Evolutionary conservation across 1,140 invertebrate species (phyloP).

Genomic region (Scaptodrosophila lebanonensis): DNA sequence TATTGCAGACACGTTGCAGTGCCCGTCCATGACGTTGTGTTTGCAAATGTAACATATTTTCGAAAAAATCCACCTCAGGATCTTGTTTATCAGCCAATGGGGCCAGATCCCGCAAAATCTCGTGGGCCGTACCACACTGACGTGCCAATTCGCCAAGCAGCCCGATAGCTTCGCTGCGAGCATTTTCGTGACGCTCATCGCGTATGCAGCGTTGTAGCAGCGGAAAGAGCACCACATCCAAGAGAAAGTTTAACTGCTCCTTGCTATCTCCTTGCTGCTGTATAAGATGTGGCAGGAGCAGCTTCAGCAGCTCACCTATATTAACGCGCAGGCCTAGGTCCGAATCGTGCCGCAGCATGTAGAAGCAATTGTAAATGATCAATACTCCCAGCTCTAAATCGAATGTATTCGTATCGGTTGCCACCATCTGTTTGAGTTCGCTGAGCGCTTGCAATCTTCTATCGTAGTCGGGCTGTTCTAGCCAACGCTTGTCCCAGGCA

Average conservation of each 20-base stretch:
- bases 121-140: constrained; percentile 84
- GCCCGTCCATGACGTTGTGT: constrained; percentile 89
- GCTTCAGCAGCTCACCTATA: constrained; percentile 81
- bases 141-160: constrained; percentile 86
- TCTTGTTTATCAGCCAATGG: constrained; percentile 85
- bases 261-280: constrained; percentile 77
- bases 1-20: constrained; percentile 76
- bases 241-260: constrained; percentile 81
- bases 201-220: constrained; percentile 84
- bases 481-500: constrained; percentile 88
- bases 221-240: constrained; percentile 85
- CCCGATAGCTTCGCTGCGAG: constrained; percentile 86
- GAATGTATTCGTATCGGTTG: constrained; percentile 76
- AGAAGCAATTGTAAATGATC: constrained; percentile 89
- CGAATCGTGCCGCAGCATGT: constrained; percentile 85
- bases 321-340: constrained; percentile 90
- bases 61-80: constrained; percentile 94
- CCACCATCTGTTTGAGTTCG: constrained; percentile 77
- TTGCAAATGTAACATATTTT: constrained; percentile 93
- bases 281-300: constrained; percentile 78
- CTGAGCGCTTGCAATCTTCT: constrained; percentile 86
- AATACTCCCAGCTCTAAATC: constrained; percentile 84
- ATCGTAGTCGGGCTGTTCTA: constrained; percentile 95
- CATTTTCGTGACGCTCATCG: constrained; percentile 80
- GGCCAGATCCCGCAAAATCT: constrained; percentile 85